Evolutionary conservation across 2,113 vertebrate species (phyloP).

Genomic region (Empidonax alnorum): DNA sequence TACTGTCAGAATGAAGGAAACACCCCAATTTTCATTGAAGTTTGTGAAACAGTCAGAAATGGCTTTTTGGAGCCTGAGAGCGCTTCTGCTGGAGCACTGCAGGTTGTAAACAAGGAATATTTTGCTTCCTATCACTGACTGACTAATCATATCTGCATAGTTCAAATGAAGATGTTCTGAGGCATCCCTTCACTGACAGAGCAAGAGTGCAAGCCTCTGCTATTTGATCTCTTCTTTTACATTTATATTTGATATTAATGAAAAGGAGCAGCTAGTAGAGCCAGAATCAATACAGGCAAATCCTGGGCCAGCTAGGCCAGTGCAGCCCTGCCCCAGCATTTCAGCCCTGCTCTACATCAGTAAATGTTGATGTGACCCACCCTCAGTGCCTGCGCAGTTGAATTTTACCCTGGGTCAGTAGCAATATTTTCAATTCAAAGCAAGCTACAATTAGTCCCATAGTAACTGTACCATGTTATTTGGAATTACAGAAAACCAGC

Average conservation of each 20-base stretch:
- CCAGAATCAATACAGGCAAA: background rate
- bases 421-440: background rate
- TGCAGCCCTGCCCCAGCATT: background rate
- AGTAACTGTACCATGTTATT: background rate
- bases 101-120: background rate
- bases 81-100: background rate
- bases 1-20: background rate
- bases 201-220: background rate
- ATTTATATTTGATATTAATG: background rate
- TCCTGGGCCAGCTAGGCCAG: background rate
- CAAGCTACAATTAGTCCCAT: background rate
- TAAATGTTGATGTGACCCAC: background rate
- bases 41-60: background rate
- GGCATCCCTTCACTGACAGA: background rate
- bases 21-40: background rate
- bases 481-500: background rate
- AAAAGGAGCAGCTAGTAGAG: background rate
- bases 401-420: background rate
- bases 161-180: conserved; percentile 23
- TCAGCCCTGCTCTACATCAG: background rate
- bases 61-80: background rate
- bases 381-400: background rate
- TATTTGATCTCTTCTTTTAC: background rate
- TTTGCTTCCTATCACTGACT: background rate
- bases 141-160: conserved; percentile 14